A percentile compares a stretch with the other conserved stretches of the same genome.
Evolutionary conservation across 1,140 invertebrate species (phyloP).

Genomic region (Drosophila funebris): DNA sequence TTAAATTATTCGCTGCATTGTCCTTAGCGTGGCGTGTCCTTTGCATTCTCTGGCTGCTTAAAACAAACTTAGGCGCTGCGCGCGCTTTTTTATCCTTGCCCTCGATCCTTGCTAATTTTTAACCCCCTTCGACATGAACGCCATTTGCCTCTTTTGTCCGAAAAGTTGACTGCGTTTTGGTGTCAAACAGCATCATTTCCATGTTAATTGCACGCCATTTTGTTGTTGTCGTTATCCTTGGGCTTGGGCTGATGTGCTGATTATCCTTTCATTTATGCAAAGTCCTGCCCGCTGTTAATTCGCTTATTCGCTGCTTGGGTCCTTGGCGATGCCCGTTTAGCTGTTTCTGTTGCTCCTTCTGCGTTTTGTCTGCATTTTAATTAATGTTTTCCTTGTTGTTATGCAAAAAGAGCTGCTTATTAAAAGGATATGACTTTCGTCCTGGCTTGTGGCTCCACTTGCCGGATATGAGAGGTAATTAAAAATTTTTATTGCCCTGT

Average conservation of each 20-base stretch:
- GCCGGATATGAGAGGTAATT: conserved; percentile 70
- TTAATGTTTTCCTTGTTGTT: conserved; percentile 76
- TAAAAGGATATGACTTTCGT: conserved; percentile 65
- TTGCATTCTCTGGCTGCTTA: conserved; percentile 14
- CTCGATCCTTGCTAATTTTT: conserved; percentile 63
- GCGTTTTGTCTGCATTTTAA: conserved; percentile 72
- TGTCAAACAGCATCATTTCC: conserved; percentile 79
- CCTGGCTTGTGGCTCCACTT: conserved; percentile 36
- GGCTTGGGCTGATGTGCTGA: conserved; percentile 60
- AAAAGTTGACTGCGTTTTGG: conserved; percentile 43
- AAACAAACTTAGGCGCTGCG: conserved; percentile 23
- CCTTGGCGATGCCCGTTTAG: too few species aligned
- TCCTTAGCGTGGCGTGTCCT: conserved; percentile 41
- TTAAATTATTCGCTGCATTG: conserved; percentile 79
- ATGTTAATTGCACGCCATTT: conserved; percentile 80
- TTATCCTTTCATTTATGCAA: conserved; percentile 83
- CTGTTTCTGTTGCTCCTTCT: background rate
- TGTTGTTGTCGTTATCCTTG: conserved; percentile 16
- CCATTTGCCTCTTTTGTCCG: conserved; percentile 56
- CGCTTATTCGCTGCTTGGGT: conserved; percentile 58
- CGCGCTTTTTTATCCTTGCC: conserved; percentile 28
- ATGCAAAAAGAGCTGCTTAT: conserved; percentile 69
- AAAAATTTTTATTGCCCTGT: conserved; percentile 64
- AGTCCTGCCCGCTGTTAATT: conserved; percentile 75
- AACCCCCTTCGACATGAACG: conserved; percentile 61